These are phyloP conservation scores for Chydorus sphaericus DNA, from an alignment of 2,888 invertebrate genomes.

Conservation along the genomic window DNA sequence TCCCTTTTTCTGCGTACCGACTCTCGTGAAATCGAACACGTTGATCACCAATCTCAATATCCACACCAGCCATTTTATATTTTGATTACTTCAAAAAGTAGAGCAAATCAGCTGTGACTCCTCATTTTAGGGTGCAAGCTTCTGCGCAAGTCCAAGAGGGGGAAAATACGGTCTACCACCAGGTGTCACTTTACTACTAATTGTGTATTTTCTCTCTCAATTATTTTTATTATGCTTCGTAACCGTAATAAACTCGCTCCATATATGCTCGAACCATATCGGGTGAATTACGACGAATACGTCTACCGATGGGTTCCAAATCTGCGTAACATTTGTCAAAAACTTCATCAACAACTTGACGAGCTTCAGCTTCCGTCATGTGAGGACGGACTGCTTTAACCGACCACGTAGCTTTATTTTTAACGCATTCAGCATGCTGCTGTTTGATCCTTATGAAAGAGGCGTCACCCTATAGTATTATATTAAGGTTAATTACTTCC, in stretches of 20 bases:
- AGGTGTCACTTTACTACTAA: too few relatives aligned
- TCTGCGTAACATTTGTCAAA: slow-evolving; percentile 83
- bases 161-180: too few relatives aligned
- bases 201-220: not conserved
- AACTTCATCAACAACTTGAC: slow-evolving; percentile 64
- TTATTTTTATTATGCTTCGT: slow-evolving; percentile 29
- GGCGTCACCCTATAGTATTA: slow-evolving; percentile 8
- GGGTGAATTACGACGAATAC: slow-evolving; percentile 41
- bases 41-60: not conserved
- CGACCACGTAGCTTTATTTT: slow-evolving; percentile 68
- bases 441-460: slow-evolving; percentile 5
- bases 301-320: slow-evolving; percentile 59
- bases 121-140: too few relatives aligned
- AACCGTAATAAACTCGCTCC: slow-evolving; percentile 65
- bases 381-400: slow-evolving; percentile 59
- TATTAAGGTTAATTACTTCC: not conserved
- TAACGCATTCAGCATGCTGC: slow-evolving; percentile 60
- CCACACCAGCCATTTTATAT: slow-evolving; percentile 1
- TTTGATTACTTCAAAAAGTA: too few relatives aligned
- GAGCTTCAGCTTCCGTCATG: slow-evolving; percentile 52
- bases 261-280: slow-evolving; percentile 60
- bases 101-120: too few relatives aligned
- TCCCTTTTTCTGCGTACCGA: not conserved
- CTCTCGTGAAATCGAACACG: not conserved
- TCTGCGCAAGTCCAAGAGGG: too few relatives aligned